phyloP scores from a whole-genome alignment of 2,888 invertebrate genomes.

The Sarcophaga rosellei region DNA sequence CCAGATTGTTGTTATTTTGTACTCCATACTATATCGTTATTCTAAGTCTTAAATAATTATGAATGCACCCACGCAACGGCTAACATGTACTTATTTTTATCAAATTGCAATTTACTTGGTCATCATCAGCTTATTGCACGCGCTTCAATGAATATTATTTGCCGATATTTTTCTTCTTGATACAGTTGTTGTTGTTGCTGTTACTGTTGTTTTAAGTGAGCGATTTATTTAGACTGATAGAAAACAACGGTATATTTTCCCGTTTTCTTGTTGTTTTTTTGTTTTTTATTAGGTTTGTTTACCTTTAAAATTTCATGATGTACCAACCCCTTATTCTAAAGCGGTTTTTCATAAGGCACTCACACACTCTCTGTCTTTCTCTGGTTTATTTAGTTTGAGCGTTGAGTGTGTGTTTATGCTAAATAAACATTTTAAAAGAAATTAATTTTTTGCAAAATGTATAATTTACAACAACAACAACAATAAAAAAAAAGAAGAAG shows the following conservation, averaged over 20 bases:
- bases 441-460: constrained; percentile 23
- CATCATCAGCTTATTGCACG: constrained; percentile 58
- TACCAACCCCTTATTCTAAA: constrained; percentile 39
- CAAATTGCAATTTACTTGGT: constrained; percentile 64
- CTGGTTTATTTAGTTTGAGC: background rate
- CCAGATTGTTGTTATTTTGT: background rate
- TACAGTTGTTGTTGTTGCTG: background rate
- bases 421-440: constrained; percentile 43
- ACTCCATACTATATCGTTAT: background rate
- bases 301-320: constrained; percentile 59
- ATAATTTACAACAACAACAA: too few species aligned
- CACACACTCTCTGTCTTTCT: too few species aligned
- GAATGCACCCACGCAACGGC: background rate
- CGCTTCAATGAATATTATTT: constrained; percentile 47
- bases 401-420: background rate
- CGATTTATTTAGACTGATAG: constrained; percentile 63
- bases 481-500: background rate
- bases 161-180: background rate
- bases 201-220: constrained; percentile 8
- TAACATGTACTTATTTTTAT: constrained; percentile 44
- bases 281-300: background rate
- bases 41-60: background rate
- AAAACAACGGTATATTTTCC: constrained; percentile 60
- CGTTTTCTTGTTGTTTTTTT: constrained; percentile 21
- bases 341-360: background rate